Evolutionary conservation across 2,888 invertebrate genomes (phyloP).

Genomic region (Tupiocoris notatus): DNA sequence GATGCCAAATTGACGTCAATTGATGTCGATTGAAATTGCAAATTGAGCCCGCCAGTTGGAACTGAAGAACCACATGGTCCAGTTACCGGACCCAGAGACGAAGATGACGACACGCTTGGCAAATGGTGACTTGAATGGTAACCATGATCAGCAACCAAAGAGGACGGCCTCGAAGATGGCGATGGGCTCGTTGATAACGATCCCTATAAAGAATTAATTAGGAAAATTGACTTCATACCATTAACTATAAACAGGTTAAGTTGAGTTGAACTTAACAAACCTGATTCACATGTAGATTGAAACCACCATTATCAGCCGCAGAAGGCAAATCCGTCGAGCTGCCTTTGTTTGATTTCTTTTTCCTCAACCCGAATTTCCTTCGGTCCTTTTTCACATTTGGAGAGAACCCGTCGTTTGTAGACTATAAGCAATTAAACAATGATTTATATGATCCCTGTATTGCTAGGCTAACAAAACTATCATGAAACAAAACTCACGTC

Average conservation of each 20-base stretch:
- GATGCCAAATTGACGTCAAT: slow-evolving; percentile 59
- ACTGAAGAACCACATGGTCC: slow-evolving; percentile 49
- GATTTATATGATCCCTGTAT: no score
- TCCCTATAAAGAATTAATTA: neutral
- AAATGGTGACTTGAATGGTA: neutral
- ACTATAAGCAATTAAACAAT: no score
- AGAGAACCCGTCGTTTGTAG: slow-evolving; percentile 62
- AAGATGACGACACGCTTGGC: neutral
- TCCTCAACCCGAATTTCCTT: slow-evolving; percentile 67
- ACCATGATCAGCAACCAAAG: slow-evolving; percentile 12
- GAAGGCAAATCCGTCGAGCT: slow-evolving; percentile 63
- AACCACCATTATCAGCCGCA: slow-evolving; percentile 46
- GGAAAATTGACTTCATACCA: neutral
- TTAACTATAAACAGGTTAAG: neutral
- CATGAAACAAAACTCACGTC: neutral
- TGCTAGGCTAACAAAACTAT: neutral
- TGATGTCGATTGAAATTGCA: neutral
- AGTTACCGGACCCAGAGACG: slow-evolving; percentile 53
- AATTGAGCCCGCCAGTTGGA: neutral
- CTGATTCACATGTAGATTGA: slow-evolving; percentile 17
- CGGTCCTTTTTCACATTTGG: slow-evolving; percentile 68
- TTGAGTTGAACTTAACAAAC: neutral
- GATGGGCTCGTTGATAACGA: slow-evolving; percentile 18
- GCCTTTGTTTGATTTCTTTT: slow-evolving; percentile 60
- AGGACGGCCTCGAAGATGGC: slow-evolving; percentile 11